phyloP scores from a whole-genome alignment of 2,113 vertebrate genomes.

The Leiothrix lutea region DNA sequence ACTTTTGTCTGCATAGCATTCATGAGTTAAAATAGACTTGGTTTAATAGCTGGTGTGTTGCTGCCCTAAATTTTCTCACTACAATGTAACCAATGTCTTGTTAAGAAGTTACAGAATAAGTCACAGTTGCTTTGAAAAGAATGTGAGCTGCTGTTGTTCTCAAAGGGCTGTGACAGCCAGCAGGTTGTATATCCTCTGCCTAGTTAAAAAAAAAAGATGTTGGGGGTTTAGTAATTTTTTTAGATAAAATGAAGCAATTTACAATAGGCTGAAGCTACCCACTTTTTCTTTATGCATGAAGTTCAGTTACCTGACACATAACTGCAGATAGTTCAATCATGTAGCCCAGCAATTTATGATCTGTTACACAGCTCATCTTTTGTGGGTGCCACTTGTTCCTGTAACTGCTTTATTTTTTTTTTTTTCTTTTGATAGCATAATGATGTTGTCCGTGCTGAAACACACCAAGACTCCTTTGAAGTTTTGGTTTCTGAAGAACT shows the following conservation, averaged over 20 bases:
- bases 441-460: conserved; percentile 98
- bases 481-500: conserved; percentile 99
- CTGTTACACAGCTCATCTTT: neutral
- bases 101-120: neutral
- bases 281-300: neutral
- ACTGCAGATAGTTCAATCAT: neutral
- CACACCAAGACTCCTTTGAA: conserved; percentile 96
- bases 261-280: neutral
- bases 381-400: neutral
- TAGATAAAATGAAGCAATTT: neutral
- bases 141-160: neutral
- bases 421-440: conserved; percentile 82
- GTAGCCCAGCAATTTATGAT: neutral
- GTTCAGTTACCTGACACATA: neutral
- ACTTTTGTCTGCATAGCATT: neutral
- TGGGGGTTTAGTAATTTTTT: neutral
- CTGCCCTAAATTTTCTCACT: neutral
- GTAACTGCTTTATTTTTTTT: neutral
- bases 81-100: neutral
- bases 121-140: neutral
- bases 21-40: neutral
- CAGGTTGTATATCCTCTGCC: neutral
- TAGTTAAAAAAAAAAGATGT: neutral
- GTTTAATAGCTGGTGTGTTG: neutral
- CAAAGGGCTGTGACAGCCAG: neutral